phyloP scores from a whole-genome alignment of 2,113 vertebrate genomes.

The Talpa occidentalis region DNA sequence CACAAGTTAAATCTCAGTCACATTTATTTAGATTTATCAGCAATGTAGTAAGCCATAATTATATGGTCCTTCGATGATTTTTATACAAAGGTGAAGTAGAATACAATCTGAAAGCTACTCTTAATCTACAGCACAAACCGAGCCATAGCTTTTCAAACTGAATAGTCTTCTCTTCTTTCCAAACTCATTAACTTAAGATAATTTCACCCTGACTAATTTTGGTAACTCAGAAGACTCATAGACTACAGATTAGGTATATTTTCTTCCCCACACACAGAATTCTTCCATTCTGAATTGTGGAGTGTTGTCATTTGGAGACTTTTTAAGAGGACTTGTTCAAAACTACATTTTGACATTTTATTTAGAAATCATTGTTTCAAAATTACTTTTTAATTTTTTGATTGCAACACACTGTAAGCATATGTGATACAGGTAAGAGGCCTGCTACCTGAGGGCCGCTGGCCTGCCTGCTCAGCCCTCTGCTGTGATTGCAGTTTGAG shows the following conservation, averaged over 20 bases:
- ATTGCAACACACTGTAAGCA: background rate
- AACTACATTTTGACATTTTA: background rate
- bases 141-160: background rate
- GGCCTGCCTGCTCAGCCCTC: background rate
- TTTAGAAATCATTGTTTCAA: background rate
- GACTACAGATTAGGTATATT: background rate
- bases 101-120: background rate
- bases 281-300: background rate
- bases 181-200: background rate
- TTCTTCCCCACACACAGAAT: background rate
- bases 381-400: background rate
- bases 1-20: background rate
- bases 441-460: background rate
- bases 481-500: background rate
- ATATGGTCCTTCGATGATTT: background rate
- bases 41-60: rapidly evolving
- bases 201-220: background rate
- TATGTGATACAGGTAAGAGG: background rate
- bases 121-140: background rate
- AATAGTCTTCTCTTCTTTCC: background rate
- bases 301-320: background rate
- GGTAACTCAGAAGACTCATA: background rate
- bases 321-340: background rate
- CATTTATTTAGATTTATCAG: background rate
- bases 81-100: background rate